Conservation (phyloP, 1,140 invertebrate species). For the Sarcophaga bullata region DNA sequence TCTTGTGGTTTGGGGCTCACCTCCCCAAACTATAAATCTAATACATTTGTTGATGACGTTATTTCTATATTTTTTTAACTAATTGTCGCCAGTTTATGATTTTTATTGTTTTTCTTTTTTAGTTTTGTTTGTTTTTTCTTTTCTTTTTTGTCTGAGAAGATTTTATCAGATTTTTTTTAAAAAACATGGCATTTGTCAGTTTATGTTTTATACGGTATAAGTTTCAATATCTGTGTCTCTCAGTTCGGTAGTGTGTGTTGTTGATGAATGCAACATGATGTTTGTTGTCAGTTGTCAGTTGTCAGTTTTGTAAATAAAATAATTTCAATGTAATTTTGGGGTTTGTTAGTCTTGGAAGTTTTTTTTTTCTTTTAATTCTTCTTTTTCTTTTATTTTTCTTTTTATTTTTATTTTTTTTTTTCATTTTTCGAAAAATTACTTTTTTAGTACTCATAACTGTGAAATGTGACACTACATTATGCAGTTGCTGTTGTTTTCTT, state of each 20-base stretch:
- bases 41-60: not conserved
- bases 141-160: not conserved
- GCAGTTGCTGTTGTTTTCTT: not conserved
- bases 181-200: not conserved
- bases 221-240: too few species aligned
- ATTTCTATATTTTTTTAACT: not conserved
- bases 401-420: too few species aligned
- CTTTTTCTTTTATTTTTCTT: not conserved
- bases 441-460: not conserved
- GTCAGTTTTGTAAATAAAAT: not conserved
- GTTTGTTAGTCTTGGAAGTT: not conserved
- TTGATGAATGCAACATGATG: not conserved
- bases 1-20: too few species aligned
- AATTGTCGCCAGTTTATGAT: not conserved
- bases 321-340: constrained; percentile 1
- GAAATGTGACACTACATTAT: constrained; percentile 13
- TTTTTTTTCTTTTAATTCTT: constrained; percentile 1
- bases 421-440: not conserved
- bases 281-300: not conserved
- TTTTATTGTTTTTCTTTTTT: not conserved
- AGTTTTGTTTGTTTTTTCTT: too few species aligned
- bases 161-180: not conserved
- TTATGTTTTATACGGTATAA: too few species aligned
- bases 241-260: not conserved
- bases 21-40: too few species aligned